These are phyloP conservation scores for Pygmarrhopalites habei DNA, from an alignment of 1,140 invertebrate species.

Conservation along the genomic window DNA sequence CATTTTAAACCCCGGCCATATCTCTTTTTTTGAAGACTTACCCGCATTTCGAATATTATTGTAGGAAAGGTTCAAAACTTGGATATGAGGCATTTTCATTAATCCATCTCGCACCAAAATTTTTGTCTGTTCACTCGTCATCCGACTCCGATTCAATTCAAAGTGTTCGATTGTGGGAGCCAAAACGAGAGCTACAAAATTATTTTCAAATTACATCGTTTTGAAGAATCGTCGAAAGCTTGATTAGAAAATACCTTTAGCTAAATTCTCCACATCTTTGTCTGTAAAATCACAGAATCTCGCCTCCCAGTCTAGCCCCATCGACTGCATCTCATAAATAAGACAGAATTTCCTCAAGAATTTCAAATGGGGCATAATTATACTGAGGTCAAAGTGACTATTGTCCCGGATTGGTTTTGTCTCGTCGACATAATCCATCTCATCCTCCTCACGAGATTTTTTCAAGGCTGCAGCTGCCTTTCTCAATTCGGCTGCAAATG, in stretches of 20 bases:
- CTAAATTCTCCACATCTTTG: constrained; percentile 28
- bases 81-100: constrained; percentile 29
- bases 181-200: neutral
- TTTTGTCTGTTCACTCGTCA: constrained; percentile 30
- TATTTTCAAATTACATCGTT: neutral
- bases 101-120: constrained; percentile 33
- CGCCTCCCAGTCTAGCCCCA: constrained; percentile 28
- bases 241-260: constrained; percentile 10
- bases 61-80: constrained; percentile 32
- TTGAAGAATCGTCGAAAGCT: too few relatives aligned
- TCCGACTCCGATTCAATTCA: constrained; percentile 28
- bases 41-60: constrained; percentile 25
- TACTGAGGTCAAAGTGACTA: constrained; percentile 25
- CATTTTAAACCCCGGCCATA: too few relatives aligned
- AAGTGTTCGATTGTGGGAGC: constrained; percentile 21
- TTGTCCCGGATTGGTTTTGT: constrained; percentile 4
- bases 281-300: constrained; percentile 27
- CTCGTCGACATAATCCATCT: neutral
- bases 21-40: constrained; percentile 7
- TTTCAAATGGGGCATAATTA: constrained; percentile 21
- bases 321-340: constrained; percentile 25
- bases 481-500: neutral
- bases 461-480: constrained; percentile 3
- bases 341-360: constrained; percentile 21
- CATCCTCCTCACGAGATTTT: constrained; percentile 14